Evolutionary conservation across 1,140 invertebrate species (phyloP).

Genomic region (Eurosta solidaginis): DNA sequence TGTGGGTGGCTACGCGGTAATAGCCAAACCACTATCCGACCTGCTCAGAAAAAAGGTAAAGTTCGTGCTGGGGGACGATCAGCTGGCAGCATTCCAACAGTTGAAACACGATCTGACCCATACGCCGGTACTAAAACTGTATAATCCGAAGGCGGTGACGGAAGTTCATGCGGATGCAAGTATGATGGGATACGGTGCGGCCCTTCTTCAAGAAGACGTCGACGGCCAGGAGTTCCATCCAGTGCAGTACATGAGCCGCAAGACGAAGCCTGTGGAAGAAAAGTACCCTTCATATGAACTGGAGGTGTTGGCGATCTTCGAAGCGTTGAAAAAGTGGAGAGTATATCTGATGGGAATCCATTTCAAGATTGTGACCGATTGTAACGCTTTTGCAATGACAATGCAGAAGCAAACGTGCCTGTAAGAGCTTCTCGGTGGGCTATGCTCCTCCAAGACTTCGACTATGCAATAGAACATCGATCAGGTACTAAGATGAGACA

Average conservation of each 20-base stretch:
- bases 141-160: slow-evolving; percentile 40
- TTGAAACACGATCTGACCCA: slow-evolving; percentile 36
- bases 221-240: slow-evolving; percentile 57
- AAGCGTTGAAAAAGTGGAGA: not conserved
- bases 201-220: slow-evolving; percentile 45
- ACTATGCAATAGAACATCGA: not conserved
- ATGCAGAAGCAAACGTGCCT: too few species aligned
- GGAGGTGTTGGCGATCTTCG: not conserved
- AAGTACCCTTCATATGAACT: not conserved
- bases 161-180: slow-evolving; percentile 56
- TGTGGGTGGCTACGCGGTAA: not conserved
- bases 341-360: not conserved
- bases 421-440: not conserved
- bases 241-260: slow-evolving; percentile 58
- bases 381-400: not conserved
- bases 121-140: slow-evolving; percentile 52
- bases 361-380: not conserved
- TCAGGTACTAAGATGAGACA: not conserved
- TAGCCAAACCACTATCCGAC: not conserved
- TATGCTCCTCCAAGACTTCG: not conserved
- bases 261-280: slow-evolving; percentile 37
- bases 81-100: slow-evolving; percentile 33
- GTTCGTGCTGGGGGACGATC: not conserved
- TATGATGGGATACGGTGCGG: slow-evolving; percentile 42
- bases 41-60: not conserved